phyloP scores from a whole-genome alignment of 2,113 vertebrate genomes.

The Tor tambroides region DNA sequence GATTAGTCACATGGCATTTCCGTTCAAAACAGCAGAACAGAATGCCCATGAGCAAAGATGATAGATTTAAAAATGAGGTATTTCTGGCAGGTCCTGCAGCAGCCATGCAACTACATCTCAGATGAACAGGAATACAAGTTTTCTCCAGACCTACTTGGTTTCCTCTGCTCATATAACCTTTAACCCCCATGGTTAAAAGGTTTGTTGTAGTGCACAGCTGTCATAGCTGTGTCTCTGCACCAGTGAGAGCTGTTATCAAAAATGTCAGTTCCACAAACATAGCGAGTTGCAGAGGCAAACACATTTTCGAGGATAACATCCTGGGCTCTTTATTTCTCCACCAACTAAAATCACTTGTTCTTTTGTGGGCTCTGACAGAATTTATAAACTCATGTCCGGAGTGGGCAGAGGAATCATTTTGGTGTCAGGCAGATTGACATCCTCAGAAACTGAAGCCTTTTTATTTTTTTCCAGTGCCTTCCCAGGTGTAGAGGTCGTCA shows the following conservation, averaged over 20 bases:
- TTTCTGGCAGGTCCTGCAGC: not conserved
- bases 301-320: conserved; percentile 24
- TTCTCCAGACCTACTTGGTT: not conserved
- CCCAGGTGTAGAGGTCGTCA: conserved; percentile 30
- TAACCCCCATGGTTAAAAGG: not conserved
- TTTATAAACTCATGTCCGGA: conserved; percentile 12
- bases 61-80: not conserved
- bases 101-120: not conserved
- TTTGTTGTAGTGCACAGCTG: conserved; percentile 6
- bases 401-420: not conserved
- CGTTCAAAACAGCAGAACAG: not conserved
- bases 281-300: conserved; percentile 12
- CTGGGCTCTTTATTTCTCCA: conserved; percentile 6
- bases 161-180: not conserved
- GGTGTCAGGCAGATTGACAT: conserved; percentile 14
- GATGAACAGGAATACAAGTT: not conserved
- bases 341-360: conserved; percentile 13
- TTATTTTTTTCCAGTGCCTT: not conserved
- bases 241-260: not conserved
- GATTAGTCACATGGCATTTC: not conserved
- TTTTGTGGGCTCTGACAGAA: conserved; percentile 34
- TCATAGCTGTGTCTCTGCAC: not conserved
- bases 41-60: not conserved
- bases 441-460: conserved; percentile 32
- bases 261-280: conserved; percentile 6